Evolutionary conservation across 2,113 vertebrate species (phyloP), one percentile per base, ranked within the genome.

Genomic region (Antechinus flavipes): DNA sequence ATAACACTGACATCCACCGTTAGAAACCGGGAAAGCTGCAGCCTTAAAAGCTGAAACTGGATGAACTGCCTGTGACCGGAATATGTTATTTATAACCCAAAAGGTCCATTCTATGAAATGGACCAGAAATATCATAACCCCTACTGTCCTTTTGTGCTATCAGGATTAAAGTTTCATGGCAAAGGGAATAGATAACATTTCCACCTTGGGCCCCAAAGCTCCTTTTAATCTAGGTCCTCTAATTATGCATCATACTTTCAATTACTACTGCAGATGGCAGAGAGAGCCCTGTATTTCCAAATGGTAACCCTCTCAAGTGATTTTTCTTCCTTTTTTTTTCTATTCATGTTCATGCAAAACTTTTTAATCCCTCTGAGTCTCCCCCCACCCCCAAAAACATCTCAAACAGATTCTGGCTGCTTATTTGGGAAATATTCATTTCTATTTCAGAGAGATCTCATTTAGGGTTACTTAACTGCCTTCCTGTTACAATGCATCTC

Each of bases 41-140:
- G 97, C 56, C 61, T 97, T 97, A 98, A 98, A 98, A 98, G 97
- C 97, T 97, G 96, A 97, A 98, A 98, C 97, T 97, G 98, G 98
- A 98, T 97, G 89, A 97, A 98, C 98, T 97, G 98, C 95, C 98
- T 98, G 98, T 98, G 98, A 98, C 98, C 98, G 97, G 97, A 98
- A 98, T 97, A 97, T 97, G 97, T 98, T 98, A 98, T 98, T 98
- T 99, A 98, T 98, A 99, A 98, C 98, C 98, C 98, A 96, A 98
- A 98, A 97, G 97, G 96, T 95, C 97, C 96, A 97, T 96, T 97
- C 97, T 94, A 89, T 58, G 91, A 96, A 97, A 97, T 49, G 91
- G 97, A 97, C 97, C 98, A 97, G 98, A 98, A 98, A 98, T 97
- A 98, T 93, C 97, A 94, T 97, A 54, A 95, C 97, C 97, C 97